A percentile compares a stretch with the other conserved stretches of the same genome.
Conservation (phyloP, 2,888 invertebrate genomes). For the Bembecia ichneumoniformis region DNA sequence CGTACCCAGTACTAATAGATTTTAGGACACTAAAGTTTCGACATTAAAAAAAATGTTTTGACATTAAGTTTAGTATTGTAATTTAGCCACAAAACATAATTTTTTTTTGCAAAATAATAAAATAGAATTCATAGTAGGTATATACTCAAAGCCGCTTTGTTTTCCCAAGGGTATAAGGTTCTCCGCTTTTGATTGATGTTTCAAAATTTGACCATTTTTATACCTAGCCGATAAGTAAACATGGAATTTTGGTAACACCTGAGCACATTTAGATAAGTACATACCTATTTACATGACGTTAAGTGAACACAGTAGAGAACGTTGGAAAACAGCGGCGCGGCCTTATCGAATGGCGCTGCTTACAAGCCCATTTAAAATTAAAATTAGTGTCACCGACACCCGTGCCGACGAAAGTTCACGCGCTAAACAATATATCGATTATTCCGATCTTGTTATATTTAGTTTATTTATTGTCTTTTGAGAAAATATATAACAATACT, state of each 20-base stretch:
- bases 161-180: no score
- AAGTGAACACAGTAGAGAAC: not conserved
- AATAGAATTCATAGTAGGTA: no score
- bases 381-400: slow-evolving; percentile 56
- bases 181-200: no score
- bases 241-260: not conserved
- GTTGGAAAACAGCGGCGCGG: slow-evolving; percentile 16
- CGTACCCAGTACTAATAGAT: no score
- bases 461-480: slow-evolving; percentile 3
- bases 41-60: no score
- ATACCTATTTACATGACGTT: not conserved
- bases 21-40: no score
- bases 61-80: no score
- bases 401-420: slow-evolving; percentile 52
- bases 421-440: slow-evolving; percentile 48
- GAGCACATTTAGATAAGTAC: not conserved
- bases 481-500: not conserved
- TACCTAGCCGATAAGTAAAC: not conserved
- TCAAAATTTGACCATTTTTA: no score
- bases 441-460: slow-evolving; percentile 38
- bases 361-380: slow-evolving; percentile 62
- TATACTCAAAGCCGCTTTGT: no score
- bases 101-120: no score
- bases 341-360: slow-evolving; percentile 22
- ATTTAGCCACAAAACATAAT: no score